phyloP scores from a whole-genome alignment of 2,113 vertebrate species.

The Pygathrix nemaeus region DNA sequence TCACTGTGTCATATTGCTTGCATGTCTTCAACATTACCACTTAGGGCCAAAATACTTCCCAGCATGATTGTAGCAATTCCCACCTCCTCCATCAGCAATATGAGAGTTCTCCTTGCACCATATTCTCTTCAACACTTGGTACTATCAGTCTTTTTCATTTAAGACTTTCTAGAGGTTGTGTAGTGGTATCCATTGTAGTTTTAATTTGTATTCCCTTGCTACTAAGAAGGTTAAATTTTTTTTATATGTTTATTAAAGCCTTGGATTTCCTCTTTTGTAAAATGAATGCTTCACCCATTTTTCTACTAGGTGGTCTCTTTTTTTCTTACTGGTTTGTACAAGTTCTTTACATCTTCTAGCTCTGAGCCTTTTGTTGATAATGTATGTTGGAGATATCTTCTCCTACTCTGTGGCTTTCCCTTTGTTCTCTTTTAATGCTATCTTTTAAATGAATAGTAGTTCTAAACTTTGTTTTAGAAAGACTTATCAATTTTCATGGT shows the following conservation, averaged over 20 bases:
- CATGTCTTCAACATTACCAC: not conserved
- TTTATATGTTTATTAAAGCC: not conserved
- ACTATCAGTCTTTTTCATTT: not conserved
- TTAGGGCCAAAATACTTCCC: not conserved
- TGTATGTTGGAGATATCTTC: not conserved
- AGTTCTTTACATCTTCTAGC: not conserved
- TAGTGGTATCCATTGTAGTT: not conserved
- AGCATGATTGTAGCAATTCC: not conserved
- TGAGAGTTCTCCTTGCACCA: not conserved
- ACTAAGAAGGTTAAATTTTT: not conserved
- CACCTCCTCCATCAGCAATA: not conserved
- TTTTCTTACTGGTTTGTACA: not conserved
- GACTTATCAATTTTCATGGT: not conserved
- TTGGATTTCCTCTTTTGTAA: slow-evolving; percentile 16
- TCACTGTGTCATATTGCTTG: not conserved
- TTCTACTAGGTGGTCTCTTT: not conserved
- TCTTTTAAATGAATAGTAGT: slow-evolving; percentile 15
- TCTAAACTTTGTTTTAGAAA: not conserved
- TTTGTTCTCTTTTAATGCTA: not conserved
- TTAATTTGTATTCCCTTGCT: not conserved
- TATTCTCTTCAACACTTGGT: not conserved
- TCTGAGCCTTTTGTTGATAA: not conserved
- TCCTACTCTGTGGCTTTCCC: not conserved
- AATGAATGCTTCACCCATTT: slow-evolving; percentile 14
- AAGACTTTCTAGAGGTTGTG: not conserved